Conservation (phyloP, 2,888 invertebrate genomes). For the Eledone cirrhosa region DNA sequence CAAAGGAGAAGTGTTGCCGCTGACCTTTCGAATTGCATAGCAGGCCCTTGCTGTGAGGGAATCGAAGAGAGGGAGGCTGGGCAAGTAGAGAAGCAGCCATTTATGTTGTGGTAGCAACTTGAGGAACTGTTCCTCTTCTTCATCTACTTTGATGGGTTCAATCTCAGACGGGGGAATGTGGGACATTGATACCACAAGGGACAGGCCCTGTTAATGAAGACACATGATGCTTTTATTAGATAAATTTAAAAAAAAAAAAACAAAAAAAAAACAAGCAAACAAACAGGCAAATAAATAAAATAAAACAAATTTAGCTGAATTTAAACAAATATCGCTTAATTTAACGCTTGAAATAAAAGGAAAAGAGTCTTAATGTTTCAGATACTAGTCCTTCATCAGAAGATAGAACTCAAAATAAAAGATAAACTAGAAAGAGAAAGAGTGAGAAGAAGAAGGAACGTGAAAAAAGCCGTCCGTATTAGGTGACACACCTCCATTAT, state of each 20-base stretch:
- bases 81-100: constrained; percentile 69
- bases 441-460: too few relatives aligned
- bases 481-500: too few relatives aligned
- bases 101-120: constrained; percentile 61
- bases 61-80: constrained; percentile 81
- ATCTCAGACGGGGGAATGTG: constrained; percentile 40
- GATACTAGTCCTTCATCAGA: too few relatives aligned
- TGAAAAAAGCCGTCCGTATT: too few relatives aligned
- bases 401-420: too few relatives aligned
- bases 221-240: neutral
- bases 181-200: constrained; percentile 73
- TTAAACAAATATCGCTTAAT: neutral
- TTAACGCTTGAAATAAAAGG: too few relatives aligned
- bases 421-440: too few relatives aligned
- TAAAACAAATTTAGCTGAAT: neutral
- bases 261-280: neutral
- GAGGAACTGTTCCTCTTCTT: constrained; percentile 39
- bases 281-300: neutral
- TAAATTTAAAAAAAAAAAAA: neutral
- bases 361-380: too few relatives aligned
- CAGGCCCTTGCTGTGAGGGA: constrained; percentile 56
- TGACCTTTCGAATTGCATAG: constrained; percentile 58
- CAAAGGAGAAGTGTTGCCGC: constrained; percentile 58
- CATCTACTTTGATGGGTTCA: constrained; percentile 33
- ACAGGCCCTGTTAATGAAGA: constrained; percentile 72